These are phyloP conservation scores for Seira sanloemensis DNA, from an alignment of 2,888 invertebrate genomes.

Conservation along the genomic window DNA sequence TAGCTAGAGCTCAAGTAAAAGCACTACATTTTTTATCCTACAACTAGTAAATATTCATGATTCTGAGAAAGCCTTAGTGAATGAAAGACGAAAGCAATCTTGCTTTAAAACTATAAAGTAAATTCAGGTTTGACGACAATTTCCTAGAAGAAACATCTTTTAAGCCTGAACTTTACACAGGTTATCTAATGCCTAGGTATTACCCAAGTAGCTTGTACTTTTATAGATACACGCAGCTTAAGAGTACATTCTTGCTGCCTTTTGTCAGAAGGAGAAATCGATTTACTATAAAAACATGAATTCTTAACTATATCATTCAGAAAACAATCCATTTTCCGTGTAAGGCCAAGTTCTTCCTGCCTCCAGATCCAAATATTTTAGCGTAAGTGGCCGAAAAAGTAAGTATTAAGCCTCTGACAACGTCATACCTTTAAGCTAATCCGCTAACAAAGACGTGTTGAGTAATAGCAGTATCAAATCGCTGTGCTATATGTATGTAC, in stretches of 20 bases:
- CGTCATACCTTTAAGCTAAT: conserved; percentile 1
- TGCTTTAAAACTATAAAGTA: not conserved
- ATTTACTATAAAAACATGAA: conserved; percentile 1
- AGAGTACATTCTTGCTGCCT: not conserved
- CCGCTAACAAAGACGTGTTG: not conserved
- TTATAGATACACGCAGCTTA: not conserved
- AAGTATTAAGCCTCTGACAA: not conserved
- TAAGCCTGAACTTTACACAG: not conserved
- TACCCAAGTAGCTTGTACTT: not conserved
- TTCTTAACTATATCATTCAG: not conserved
- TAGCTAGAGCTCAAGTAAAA: not conserved
- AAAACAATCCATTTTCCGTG: conserved; percentile 50
- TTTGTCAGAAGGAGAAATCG: not conserved
- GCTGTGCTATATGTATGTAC: not conserved
- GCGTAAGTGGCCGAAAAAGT: not conserved
- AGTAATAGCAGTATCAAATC: not conserved
- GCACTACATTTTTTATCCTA: conserved; percentile 35
- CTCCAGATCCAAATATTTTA: not conserved
- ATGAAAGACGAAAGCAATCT: conserved; percentile 21
- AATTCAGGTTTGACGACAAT: not conserved
- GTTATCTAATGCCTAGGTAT: not conserved
- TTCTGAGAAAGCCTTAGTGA: conserved; percentile 37
- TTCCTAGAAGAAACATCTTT: not conserved
- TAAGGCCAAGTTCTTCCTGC: not conserved
- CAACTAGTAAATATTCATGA: conserved; percentile 63